Evolutionary conservation across 1,140 invertebrate species (phyloP), one percentile per base, ranked within the genome.

Genomic region (Cherax destructor): DNA sequence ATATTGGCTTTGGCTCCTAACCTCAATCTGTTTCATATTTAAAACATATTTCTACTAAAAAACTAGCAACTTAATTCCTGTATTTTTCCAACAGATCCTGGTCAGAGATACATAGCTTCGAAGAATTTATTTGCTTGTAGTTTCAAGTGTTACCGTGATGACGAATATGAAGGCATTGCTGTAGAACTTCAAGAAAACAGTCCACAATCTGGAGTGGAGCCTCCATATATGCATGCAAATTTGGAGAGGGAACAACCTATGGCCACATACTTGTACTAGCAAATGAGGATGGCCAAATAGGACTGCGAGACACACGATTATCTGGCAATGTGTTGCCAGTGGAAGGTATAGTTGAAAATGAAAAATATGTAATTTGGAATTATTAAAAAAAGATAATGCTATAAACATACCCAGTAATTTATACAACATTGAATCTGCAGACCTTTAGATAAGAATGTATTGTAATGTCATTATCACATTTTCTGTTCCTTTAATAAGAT

Each of bases 151-250:
- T 84, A 78, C 24, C 80, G 72, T 4, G 56, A 78, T 24, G 88
- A 90, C 16, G 78, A 90, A 24, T 90, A 61, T 59, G 81, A 78
- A 18, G 56, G 59, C 16, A 84, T 84, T 78, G 74, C 81, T 4
- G n/a, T 24, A 6, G 72, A 76, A 10, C 47, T 56, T 9, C 10
- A 11, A 1, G 88, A 77, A n/a, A 78, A 30, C 24, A 21, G 18
- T 59, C 3, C 65, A 1, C 80, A 74, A 30, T 9, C 16, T 18
- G 41, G 4, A n/a, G 24, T 30, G 49, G 79, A 89, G 30, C 79
- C 87, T 16, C 88, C 88, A 69, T 90, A 56, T 90, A 90, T 78
- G 88, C 81, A 10, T 90, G 88, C 52, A 90, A 84, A 61, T 90
- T 90, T 84, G 88, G 88, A 47, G 80, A 65, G n/a, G 88, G 88